phyloP scores from a whole-genome alignment of 2,888 invertebrate species.

The Ophonus ardosiacus region DNA sequence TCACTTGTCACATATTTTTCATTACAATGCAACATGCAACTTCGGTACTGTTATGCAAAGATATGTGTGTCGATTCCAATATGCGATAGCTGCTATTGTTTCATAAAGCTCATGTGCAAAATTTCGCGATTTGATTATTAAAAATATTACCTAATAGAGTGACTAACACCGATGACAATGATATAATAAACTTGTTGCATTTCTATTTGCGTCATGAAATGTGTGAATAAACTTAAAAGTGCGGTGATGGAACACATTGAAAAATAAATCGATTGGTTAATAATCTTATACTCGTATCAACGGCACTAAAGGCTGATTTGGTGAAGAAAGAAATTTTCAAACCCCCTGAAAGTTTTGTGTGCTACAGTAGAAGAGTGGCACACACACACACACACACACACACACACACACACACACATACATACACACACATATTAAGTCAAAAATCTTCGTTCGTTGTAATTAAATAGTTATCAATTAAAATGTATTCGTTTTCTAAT shows the following conservation, averaged over 20 bases:
- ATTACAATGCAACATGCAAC: constrained; percentile 16
- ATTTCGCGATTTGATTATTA: constrained; percentile 32
- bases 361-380: no score
- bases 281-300: no score
- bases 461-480: no score
- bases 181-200: not conserved
- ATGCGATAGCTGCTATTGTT: constrained; percentile 1
- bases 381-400: no score
- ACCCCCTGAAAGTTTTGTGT: no score
- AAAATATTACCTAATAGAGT: constrained; percentile 29
- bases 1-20: constrained; percentile 15
- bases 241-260: not conserved
- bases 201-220: constrained; percentile 11
- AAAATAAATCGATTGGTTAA: no score
- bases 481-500: no score
- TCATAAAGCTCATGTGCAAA: constrained; percentile 34
- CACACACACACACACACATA: no score
- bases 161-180: not conserved
- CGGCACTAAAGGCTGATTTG: no score
- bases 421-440: no score
- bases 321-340: no score
- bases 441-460: no score
- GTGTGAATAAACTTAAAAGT: not conserved
- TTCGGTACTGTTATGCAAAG: not conserved
- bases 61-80: constrained; percentile 26